Percentiles rank a stretch among this genome's conserved stretches.
Conservation (phyloP, 2,888 invertebrate species). For the Ophion ellenae region DNA sequence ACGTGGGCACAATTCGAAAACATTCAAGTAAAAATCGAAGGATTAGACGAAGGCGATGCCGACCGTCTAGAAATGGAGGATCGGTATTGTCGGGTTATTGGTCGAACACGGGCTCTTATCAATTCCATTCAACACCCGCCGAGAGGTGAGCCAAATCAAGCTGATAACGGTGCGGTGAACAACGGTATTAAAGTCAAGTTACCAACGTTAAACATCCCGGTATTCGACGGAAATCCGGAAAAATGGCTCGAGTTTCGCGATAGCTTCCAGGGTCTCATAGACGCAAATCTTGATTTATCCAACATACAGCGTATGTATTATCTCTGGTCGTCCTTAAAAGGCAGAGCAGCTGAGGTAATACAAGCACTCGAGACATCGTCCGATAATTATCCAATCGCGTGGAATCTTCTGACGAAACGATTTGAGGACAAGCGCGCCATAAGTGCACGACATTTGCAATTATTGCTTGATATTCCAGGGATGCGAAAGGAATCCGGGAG, state of each 20-base stretch:
- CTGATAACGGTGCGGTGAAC: too few relatives aligned
- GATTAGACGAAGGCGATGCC: too few relatives aligned
- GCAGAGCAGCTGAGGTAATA: conserved; percentile 46
- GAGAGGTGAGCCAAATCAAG: too few relatives aligned
- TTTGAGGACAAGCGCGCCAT: conserved; percentile 35
- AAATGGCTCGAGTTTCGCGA: not conserved
- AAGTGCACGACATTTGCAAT: not conserved
- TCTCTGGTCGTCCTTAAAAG: conserved; percentile 40
- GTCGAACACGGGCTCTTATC: too few relatives aligned
- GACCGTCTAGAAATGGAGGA: too few relatives aligned
- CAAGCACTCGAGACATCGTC: conserved; percentile 22
- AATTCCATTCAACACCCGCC: too few relatives aligned
- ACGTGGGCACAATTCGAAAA: conserved; percentile 26
- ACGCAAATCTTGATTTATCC: conserved; percentile 1
- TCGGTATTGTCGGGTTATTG: too few relatives aligned
- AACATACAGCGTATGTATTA: conserved; percentile 3
- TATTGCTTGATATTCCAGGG: too few relatives aligned
- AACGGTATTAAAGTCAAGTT: too few relatives aligned
- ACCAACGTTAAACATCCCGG: too few relatives aligned
- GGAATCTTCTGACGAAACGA: conserved; percentile 24
- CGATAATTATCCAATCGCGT: conserved; percentile 46
- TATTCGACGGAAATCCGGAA: too few relatives aligned
- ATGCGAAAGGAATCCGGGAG: conserved; percentile 38
- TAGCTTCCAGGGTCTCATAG: not conserved
- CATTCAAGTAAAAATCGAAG: conserved; percentile 7